Evolutionary conservation across 53 echinoderm and acorn worm species (phyloP), one percentile per base, ranked within the genome.

Genomic region (Crossaster papposus): DNA sequence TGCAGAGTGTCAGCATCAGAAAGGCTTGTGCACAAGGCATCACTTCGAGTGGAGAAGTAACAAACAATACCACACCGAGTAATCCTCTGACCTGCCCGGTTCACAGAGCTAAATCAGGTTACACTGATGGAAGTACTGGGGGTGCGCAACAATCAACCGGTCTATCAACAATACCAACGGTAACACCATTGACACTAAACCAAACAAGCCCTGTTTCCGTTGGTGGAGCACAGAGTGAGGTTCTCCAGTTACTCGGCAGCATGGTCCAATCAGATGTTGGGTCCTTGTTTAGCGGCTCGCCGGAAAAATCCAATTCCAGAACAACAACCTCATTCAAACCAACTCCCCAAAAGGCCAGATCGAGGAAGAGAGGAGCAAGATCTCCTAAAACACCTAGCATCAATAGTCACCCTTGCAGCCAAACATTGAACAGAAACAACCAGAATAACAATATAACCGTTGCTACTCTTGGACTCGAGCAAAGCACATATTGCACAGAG

Each of bases 191-290:
- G 18, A 29, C 85, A 23, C 20, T 54, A 8, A 34, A 51, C 20
- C 71, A 38, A 82, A 38, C 38, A 17, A 36, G 15, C 44, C 65
- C 64, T 65, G 65, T 3, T 44, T 11, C 65, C 65, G 5, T 17
- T 65, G 52, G 51, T 2, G 52, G 52, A 32, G 79, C 29, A 32
- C 72, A 85, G 35, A 73, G 22, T 22, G 85, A 85, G 85, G 54
- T 85, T 3, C 33, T 85, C 20, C 51, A 85, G 74, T 58, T 85
- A 20, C 74, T 85, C 17, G 85, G 72, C 17, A 85, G 51, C 22
- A 85, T 85, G 85, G 85, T 85, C 31, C 72, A 85, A 5, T 85
- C 85, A 7, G 85, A 85, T 35, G 54, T 85, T 4, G 85, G 85
- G 7, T 72, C 85, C 12, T 72, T 85, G 23, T 73, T 85, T 31